Percentiles rank a stretch among this genome's conserved stretches.
phyloP scores from a whole-genome alignment of 2,888 invertebrate species.

The Diadegma fenestrale region DNA sequence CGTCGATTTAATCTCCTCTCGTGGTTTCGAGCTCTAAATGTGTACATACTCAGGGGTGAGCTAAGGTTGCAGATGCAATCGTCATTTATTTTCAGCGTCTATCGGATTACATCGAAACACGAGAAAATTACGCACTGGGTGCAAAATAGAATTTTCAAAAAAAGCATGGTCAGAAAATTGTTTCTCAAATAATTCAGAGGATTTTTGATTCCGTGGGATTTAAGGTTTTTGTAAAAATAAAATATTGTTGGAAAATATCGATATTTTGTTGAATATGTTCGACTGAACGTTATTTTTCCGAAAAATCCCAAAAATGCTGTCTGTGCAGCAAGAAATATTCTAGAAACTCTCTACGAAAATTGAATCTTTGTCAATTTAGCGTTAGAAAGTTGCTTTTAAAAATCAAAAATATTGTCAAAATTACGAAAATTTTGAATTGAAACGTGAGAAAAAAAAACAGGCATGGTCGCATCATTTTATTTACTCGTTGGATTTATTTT shows the following conservation, averaged over 20 bases:
- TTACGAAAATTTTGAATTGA: no score
- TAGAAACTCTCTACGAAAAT: no score
- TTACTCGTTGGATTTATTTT: background rate
- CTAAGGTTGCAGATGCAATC: constrained; percentile 27
- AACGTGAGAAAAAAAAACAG: background rate
- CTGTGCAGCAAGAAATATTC: no score
- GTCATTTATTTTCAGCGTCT: constrained; percentile 42
- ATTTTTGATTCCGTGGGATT: background rate
- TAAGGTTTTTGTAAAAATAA: background rate
- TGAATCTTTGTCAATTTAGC: no score
- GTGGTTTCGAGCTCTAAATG: background rate
- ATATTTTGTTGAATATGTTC: no score
- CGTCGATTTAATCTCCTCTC: constrained; percentile 35
- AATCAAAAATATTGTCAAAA: no score
- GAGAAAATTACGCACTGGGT: constrained; percentile 34
- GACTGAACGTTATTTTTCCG: no score
- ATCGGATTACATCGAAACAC: constrained; percentile 11
- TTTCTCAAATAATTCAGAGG: background rate
- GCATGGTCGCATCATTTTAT: background rate
- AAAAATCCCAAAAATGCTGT: no score
- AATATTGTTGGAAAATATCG: no score
- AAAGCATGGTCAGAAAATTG: background rate
- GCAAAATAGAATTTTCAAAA: constrained; percentile 30
- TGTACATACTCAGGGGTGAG: constrained; percentile 21
- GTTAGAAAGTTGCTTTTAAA: no score